Conservation (phyloP, 1,140 invertebrate species). For the Protaetia brevitarsis region DNA sequence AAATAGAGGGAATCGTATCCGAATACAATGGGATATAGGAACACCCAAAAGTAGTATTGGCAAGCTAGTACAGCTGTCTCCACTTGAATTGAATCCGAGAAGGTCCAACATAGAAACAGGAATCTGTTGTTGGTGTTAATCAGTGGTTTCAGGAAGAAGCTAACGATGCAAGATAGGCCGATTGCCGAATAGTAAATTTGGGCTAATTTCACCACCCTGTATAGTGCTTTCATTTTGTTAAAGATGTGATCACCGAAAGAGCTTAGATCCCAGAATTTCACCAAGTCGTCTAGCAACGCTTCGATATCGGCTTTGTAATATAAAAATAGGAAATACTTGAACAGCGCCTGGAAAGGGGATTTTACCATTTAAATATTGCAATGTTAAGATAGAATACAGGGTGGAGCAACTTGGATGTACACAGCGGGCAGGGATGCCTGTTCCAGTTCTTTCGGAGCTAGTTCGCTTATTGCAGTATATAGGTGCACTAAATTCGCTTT, state of each 20-base stretch:
- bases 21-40: neutral
- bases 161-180: neutral
- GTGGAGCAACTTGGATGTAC: too few relatives aligned
- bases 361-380: too few relatives aligned
- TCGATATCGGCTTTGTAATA: neutral
- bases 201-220: neutral
- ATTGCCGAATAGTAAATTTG: neutral
- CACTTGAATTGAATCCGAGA: neutral
- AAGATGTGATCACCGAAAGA: neutral
- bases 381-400: too few relatives aligned
- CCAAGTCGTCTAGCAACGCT: neutral
- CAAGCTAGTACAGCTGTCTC: neutral
- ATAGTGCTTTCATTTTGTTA: neutral
- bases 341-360: neutral
- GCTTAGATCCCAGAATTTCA: neutral
- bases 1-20: neutral
- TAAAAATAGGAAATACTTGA: neutral
- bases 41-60: neutral
- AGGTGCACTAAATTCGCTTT: too few relatives aligned
- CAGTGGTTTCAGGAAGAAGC: neutral
- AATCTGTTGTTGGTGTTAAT: neutral
- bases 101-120: neutral
- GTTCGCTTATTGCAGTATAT: too few relatives aligned
- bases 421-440: too few relatives aligned
- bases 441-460: too few relatives aligned